A percentile compares a stretch with the other conserved stretches of the same genome.
Evolutionary conservation across 2,113 vertebrate species (phyloP).

Genomic region (Porphyrio hochstetteri): DNA sequence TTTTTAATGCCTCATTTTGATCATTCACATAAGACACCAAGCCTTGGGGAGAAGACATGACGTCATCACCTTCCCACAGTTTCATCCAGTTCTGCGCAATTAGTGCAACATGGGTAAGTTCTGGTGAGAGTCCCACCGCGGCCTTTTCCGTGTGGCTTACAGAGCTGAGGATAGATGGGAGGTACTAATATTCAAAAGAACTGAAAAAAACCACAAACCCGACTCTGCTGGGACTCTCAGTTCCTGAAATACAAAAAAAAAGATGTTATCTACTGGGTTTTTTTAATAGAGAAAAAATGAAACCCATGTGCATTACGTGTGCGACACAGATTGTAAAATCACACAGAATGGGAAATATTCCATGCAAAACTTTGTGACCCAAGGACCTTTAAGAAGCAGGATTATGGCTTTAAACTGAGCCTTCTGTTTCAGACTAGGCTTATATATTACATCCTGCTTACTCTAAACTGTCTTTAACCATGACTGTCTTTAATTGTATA

Average conservation of each 20-base stretch:
- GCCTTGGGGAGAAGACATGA: neutral
- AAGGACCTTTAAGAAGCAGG: neutral
- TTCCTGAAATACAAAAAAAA: neutral
- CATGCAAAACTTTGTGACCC: neutral
- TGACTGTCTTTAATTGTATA: neutral
- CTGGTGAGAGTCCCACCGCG: neutral
- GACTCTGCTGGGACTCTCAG: neutral
- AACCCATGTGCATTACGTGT: neutral
- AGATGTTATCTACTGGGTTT: neutral
- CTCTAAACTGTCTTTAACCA: neutral
- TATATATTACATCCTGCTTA: neutral
- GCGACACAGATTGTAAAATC: neutral
- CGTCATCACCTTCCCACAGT: neutral
- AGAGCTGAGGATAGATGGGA: neutral
- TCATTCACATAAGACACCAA: neutral
- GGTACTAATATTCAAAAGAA: neutral
- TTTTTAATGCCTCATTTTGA: neutral
- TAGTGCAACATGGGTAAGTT: neutral
- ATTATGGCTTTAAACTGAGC: neutral
- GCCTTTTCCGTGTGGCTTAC: neutral
- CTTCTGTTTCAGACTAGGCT: neutral
- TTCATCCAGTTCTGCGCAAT: neutral
- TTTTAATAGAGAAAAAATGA: neutral
- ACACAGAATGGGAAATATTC: neutral
- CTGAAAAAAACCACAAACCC: neutral